Conservation (phyloP, 2,113 vertebrate species). For the Pomatorhinus ruficollis region DNA sequence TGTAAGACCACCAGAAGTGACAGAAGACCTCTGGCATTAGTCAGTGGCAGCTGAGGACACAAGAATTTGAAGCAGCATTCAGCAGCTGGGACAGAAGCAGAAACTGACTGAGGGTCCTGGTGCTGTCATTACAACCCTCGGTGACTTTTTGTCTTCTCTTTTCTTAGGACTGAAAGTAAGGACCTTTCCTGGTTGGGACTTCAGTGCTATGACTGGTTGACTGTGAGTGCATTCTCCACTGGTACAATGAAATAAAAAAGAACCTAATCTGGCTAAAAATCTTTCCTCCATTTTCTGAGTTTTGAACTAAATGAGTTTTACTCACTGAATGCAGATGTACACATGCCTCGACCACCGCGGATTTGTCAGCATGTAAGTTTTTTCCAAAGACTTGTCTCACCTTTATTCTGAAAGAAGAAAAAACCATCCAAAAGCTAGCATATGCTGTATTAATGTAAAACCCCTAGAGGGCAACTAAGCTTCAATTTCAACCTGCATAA, state of each 20-base stretch:
- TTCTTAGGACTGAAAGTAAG: not conserved
- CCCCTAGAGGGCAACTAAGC: conserved; percentile 81
- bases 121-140: not conserved
- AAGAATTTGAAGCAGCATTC: not conserved
- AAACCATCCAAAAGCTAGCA: conserved; percentile 22
- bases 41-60: not conserved
- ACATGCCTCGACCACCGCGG: conserved; percentile 29
- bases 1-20: not conserved
- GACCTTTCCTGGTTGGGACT: not conserved
- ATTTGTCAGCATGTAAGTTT: conserved; percentile 28
- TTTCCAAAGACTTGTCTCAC: conserved; percentile 49
- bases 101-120: not conserved
- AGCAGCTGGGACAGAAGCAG: not conserved
- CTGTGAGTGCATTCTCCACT: not conserved
- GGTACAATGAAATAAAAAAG: not conserved
- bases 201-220: not conserved
- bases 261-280: not conserved
- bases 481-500: conserved; percentile 67
- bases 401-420: conserved; percentile 26
- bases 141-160: not conserved
- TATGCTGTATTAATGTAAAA: conserved; percentile 72
- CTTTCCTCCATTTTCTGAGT: not conserved
- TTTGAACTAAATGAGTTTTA: not conserved
- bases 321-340: conserved; percentile 26
- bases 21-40: not conserved